Evolutionary conservation across 1,140 invertebrate species (phyloP).

Genomic region (Campoletis sonorensis): DNA sequence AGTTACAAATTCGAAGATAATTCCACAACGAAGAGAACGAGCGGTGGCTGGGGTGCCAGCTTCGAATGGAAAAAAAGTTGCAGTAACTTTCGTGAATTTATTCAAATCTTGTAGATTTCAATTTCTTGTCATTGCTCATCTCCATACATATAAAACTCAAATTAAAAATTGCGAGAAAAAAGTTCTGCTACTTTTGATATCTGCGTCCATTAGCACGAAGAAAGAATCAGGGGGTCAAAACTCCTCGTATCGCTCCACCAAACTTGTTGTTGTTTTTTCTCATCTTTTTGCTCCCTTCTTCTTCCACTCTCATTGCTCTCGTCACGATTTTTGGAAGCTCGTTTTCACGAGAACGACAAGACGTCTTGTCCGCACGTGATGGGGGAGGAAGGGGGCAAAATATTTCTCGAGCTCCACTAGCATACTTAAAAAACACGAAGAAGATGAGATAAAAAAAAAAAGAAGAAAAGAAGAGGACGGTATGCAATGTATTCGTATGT

Average conservation of each 20-base stretch:
- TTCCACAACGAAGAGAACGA: too few species aligned
- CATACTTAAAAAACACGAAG: conserved; percentile 50
- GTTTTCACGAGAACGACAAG: conserved; percentile 20
- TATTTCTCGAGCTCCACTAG: conserved; percentile 47
- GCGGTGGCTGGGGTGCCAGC: too few species aligned
- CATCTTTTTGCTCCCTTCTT: background rate
- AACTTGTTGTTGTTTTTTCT: too few species aligned
- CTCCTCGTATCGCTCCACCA: background rate
- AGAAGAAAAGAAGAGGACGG: conserved; percentile 36
- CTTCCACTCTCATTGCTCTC: conserved; percentile 4
- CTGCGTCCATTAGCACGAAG: background rate
- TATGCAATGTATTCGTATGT: conserved; percentile 7
- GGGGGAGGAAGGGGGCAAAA: conserved; percentile 1
- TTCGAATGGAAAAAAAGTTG: too few species aligned
- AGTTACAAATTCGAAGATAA: too few species aligned
- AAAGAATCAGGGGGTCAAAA: conserved; percentile 19
- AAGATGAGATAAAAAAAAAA: conserved; percentile 39
- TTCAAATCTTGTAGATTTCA: too few species aligned
- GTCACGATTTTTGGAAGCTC: conserved; percentile 42
- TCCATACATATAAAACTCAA: too few species aligned
- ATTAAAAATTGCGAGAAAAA: too few species aligned
- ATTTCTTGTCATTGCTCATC: too few species aligned
- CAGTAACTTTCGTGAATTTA: too few species aligned
- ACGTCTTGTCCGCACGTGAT: background rate
- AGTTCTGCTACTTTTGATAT: background rate